Evolutionary conservation across 2,888 invertebrate genomes (phyloP).

Genomic region (Amblyjoppa proteus): DNA sequence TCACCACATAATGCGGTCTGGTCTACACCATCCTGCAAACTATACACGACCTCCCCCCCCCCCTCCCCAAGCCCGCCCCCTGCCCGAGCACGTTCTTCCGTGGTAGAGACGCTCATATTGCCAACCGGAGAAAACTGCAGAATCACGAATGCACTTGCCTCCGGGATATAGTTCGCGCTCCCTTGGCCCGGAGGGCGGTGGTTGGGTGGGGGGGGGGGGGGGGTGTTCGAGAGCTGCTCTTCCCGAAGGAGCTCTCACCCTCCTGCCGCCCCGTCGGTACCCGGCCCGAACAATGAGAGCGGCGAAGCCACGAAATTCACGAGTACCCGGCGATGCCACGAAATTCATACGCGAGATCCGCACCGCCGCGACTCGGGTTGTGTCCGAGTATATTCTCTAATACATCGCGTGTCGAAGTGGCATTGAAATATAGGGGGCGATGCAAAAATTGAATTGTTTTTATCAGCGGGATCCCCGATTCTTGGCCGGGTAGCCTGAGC

Average conservation of each 20-base stretch:
- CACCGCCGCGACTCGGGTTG: neutral
- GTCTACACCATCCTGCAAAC: slow-evolving; percentile 25
- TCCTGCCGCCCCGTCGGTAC: neutral
- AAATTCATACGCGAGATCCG: slow-evolving; percentile 13
- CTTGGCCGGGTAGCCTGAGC: slow-evolving; percentile 44
- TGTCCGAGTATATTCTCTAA: neutral
- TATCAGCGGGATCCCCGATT: slow-evolving; percentile 26
- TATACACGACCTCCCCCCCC: neutral
- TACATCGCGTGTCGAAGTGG: slow-evolving; percentile 66
- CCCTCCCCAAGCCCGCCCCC: neutral
- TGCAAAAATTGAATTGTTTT: slow-evolving; percentile 67
- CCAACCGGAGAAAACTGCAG: slow-evolving; percentile 62
- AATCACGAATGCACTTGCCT: slow-evolving; percentile 67
- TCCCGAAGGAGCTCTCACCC: slow-evolving; percentile 34
- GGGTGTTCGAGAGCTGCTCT: neutral
- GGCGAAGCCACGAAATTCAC: neutral
- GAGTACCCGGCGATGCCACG: neutral
- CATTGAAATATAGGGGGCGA: slow-evolving; percentile 62
- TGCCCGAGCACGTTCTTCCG: slow-evolving; percentile 8
- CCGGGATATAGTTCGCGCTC: slow-evolving; percentile 45
- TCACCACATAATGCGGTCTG: slow-evolving; percentile 50
- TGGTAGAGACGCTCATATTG: slow-evolving; percentile 57
- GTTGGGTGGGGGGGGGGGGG: neutral
- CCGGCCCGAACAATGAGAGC: slow-evolving; percentile 3
- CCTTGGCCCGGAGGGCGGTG: neutral